Evolutionary conservation across 1,140 invertebrate species (phyloP).

Genomic region (Bombus waltoni): DNA sequence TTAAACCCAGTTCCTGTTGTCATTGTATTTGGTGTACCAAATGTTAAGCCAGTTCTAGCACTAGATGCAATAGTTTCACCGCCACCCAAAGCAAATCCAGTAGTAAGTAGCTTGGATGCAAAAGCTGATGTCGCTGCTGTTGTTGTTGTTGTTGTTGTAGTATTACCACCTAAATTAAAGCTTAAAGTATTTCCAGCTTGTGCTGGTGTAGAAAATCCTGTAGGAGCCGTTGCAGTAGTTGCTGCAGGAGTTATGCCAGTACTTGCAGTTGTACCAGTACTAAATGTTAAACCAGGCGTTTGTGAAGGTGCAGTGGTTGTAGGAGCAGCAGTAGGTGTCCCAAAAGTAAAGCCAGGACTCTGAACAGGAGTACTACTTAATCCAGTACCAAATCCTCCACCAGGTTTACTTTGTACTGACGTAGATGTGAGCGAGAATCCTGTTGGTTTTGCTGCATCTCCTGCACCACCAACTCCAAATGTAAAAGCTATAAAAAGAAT

Average conservation of each 20-base stretch:
- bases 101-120: slow-evolving; percentile 47
- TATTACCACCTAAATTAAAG: slow-evolving; percentile 49
- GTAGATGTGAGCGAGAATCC: slow-evolving; percentile 41
- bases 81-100: slow-evolving; percentile 29
- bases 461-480: slow-evolving; percentile 51
- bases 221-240: slow-evolving; percentile 75
- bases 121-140: slow-evolving; percentile 68
- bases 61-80: slow-evolving; percentile 38
- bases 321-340: slow-evolving; percentile 37
- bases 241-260: slow-evolving; percentile 45
- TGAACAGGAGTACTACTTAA: slow-evolving; percentile 35
- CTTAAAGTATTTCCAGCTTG: slow-evolving; percentile 55
- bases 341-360: slow-evolving; percentile 56
- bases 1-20: slow-evolving; percentile 62
- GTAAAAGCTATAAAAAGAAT: slow-evolving; percentile 28
- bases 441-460: slow-evolving; percentile 60
- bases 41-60: slow-evolving; percentile 52
- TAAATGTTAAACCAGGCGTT: slow-evolving; percentile 44
- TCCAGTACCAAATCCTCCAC: slow-evolving; percentile 24
- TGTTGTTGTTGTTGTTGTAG: slow-evolving; percentile 54
- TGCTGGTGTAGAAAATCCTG: slow-evolving; percentile 53
- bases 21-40: slow-evolving; percentile 49
- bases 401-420: slow-evolving; percentile 43
- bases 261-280: slow-evolving; percentile 62
- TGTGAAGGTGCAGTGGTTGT: slow-evolving; percentile 5